A percentile compares a stretch with the other conserved stretches of the same genome.
phyloP scores from a whole-genome alignment of 2,888 invertebrate genomes.

The Notodonta ziczac region DNA sequence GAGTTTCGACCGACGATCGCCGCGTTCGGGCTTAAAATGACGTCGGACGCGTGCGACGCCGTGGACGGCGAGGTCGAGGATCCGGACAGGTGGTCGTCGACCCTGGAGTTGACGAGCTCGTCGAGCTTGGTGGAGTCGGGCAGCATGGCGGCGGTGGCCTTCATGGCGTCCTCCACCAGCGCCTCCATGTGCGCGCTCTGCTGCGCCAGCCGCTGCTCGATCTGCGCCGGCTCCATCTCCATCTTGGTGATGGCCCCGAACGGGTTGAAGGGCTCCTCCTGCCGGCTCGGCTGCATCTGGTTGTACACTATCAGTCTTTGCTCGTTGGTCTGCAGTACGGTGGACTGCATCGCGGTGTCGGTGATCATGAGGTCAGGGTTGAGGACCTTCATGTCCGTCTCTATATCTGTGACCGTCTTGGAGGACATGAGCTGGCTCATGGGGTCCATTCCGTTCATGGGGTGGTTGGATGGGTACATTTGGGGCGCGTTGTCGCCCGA shows the following conservation, averaged over 20 bases:
- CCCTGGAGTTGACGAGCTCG: constrained; percentile 82
- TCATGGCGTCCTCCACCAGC: constrained; percentile 77
- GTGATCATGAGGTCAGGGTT: constrained; percentile 65
- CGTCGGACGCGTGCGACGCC: constrained; percentile 69
- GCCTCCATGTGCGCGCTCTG: constrained; percentile 79
- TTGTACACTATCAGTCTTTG: constrained; percentile 60
- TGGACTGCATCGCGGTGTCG: constrained; percentile 49
- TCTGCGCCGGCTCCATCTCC: constrained; percentile 66
- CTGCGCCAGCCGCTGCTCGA: constrained; percentile 67
- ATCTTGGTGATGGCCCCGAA: constrained; percentile 71
- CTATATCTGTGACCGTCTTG: constrained; percentile 53
- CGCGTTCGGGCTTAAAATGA: constrained; percentile 63
- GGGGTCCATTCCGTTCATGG: constrained; percentile 54
- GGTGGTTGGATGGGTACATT: constrained; percentile 64
- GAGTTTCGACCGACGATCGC: constrained; percentile 61
- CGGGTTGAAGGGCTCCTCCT: constrained; percentile 64
- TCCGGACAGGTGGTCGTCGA: constrained; percentile 71
- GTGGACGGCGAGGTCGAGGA: constrained; percentile 59
- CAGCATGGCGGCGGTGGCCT: constrained; percentile 73
- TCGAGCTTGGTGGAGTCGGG: constrained; percentile 82
- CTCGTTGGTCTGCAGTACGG: constrained; percentile 46
- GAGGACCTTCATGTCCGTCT: constrained; percentile 65
- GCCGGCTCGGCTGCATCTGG: constrained; percentile 45
- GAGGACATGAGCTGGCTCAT: constrained; percentile 67
- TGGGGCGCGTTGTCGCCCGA: constrained; percentile 63